Evolutionary conservation across 2,113 vertebrate species (phyloP), one percentile per base, ranked within the genome.

Genomic region (Pseudopodoces humilis): DNA sequence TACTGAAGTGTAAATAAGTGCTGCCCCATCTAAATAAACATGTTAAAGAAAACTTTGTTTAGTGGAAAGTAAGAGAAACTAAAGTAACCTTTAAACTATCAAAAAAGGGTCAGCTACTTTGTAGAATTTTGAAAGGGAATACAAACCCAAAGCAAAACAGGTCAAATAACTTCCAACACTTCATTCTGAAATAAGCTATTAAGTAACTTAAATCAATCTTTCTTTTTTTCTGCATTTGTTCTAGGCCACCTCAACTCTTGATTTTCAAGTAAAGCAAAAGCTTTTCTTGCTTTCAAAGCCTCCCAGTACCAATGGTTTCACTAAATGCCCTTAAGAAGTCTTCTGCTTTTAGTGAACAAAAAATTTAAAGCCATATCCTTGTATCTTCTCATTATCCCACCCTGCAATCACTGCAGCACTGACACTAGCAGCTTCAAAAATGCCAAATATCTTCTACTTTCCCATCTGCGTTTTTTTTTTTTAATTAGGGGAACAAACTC

Each of bases 1-100:
- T 97, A 99, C 98, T 81, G 99, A 99, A 74, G 99, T 99, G 98
- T 99, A 99, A 98, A 99, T 98, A 97, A 99, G 98, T 83, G 99
- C 99, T 56, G 99, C 99, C 37, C 99, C 99, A 85, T 99, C 99
- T 99, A 97, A 96, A 94, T 50, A 88, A 89, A 21, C 58, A 33
- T 14, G 98, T 99, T 98, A 99, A 99, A 98, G 98, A 98, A 97
- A 96, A 88, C 18, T 71, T 41, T 16, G 44, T 71, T 92, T 55
- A 74, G 33, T 52, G 6, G 71, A 13, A 59, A 80, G 33, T 43
- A 85, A 92, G 55, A 83, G 35, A 83, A 23, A 64, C 8, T 60
- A 15, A 72, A 77, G 15, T 35, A 23, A 62, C 9, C 6, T 63
- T 83, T 82, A 62, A 69, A 37, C 15, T 44, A 39, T 6, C 24